Conservation (phyloP, 2,888 invertebrate species). For the Globia sparganii region DNA sequence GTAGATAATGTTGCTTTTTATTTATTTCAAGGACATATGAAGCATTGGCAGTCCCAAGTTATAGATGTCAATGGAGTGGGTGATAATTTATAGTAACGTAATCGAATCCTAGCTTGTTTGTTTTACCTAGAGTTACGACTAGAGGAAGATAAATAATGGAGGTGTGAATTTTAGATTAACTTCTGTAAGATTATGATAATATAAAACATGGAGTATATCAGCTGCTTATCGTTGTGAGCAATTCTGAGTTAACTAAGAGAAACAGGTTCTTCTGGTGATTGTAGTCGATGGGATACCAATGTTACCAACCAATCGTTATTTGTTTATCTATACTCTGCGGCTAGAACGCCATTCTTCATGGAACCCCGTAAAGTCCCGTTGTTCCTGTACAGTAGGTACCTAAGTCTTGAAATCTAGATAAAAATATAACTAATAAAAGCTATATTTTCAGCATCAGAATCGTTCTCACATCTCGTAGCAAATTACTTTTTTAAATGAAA, state of each 20-base stretch:
- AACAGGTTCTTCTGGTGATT: slow-evolving; percentile 63
- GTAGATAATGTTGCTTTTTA: slow-evolving; percentile 50
- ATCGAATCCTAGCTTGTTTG: slow-evolving; percentile 44
- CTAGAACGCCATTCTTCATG: slow-evolving; percentile 44
- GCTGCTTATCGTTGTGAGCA: slow-evolving; percentile 51
- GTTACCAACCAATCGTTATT: slow-evolving; percentile 49
- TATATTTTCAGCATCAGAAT: background rate
- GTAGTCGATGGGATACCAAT: slow-evolving; percentile 46
- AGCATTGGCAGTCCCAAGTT: slow-evolving; percentile 31
- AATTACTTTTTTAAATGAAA: background rate
- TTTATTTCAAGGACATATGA: slow-evolving; percentile 36
- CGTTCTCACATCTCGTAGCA: background rate
- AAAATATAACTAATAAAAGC: background rate
- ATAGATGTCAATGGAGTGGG: slow-evolving; percentile 38
- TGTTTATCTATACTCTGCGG: slow-evolving; percentile 44
- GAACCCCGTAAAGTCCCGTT: slow-evolving; percentile 42
- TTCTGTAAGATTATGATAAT: slow-evolving; percentile 47
- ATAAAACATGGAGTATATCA: slow-evolving; percentile 53
- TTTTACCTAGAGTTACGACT: slow-evolving; percentile 36
- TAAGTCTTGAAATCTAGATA: background rate
- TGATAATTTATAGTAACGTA: slow-evolving; percentile 53
- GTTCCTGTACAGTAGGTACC: background rate
- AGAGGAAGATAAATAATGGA: slow-evolving; percentile 46
- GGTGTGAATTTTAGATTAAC: slow-evolving; percentile 52
- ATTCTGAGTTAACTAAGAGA: slow-evolving; percentile 56